A percentile compares a stretch with the other conserved stretches of the same genome.
These are phyloP conservation scores for Aphis craccivora DNA, from an alignment of 1,140 invertebrate species.

Conservation along the genomic window DNA sequence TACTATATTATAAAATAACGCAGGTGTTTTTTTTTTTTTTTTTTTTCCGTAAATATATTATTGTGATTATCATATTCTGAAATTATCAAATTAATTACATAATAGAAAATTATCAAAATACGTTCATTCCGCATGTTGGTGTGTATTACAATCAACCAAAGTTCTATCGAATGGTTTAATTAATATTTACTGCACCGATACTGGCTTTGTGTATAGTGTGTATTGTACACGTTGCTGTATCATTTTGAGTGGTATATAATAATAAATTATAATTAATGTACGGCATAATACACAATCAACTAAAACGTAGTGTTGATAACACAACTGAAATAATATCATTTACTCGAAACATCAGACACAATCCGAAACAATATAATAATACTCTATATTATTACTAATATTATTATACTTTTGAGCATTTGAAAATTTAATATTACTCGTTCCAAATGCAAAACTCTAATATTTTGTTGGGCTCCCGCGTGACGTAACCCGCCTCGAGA, in stretches of 20 bases:
- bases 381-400: neutral
- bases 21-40: neutral
- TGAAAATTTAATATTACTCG: conserved; percentile 18
- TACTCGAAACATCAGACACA: neutral
- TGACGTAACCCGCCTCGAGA: neutral
- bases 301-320: conserved; percentile 9
- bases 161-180: neutral
- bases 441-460: neutral
- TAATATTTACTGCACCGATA: conserved; percentile 5
- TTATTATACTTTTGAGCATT: neutral
- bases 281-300: neutral
- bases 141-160: neutral
- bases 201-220: neutral
- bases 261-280: conserved; percentile 20
- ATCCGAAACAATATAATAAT: conserved; percentile 2
- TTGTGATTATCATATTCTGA: neutral
- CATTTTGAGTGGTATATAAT: neutral
- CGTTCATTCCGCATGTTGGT: neutral
- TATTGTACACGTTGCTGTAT: neutral
- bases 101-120: conserved; percentile 5
- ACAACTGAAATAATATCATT: neutral
- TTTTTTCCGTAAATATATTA: neutral
- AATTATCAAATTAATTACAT: neutral
- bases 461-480: neutral
- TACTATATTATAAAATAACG: neutral